These are phyloP conservation scores for Epizoanthus rinbou DNA, from an alignment of 92 coral and sea anemone species.

Conservation along the genomic window DNA sequence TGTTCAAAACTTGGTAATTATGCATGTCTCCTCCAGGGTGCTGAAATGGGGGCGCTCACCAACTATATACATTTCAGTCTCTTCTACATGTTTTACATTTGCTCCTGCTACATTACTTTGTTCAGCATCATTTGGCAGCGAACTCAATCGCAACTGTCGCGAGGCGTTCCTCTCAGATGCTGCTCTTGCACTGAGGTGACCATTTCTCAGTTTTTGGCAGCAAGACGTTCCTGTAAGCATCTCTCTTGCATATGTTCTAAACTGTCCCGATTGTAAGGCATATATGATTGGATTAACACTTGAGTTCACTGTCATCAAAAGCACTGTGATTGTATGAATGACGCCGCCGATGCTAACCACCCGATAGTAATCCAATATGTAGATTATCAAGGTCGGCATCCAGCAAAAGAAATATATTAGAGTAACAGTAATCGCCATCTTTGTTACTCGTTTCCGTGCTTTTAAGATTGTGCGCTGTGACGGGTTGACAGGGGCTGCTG, in stretches of 20 bases:
- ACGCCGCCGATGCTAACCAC: constrained; percentile 8
- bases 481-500: neutral
- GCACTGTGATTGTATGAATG: neutral
- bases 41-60: too few species aligned
- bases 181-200: too few species aligned
- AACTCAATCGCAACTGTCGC: too few species aligned
- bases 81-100: too few species aligned
- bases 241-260: neutral
- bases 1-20: too few species aligned
- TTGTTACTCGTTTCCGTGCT: constrained; percentile 1
- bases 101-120: too few species aligned
- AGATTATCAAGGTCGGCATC: constrained; percentile 37
- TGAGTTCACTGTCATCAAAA: constrained; percentile 29
- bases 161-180: too few species aligned
- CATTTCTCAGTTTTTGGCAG: too few species aligned
- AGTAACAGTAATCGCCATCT: constrained; percentile 41
- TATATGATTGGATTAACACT: constrained; percentile 28
- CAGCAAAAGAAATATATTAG: constrained; percentile 37
- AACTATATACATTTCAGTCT: too few species aligned
- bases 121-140: too few species aligned
- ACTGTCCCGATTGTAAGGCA: constrained; percentile 16
- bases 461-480: neutral
- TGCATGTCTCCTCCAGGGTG: too few species aligned
- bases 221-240: too few species aligned
- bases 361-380: neutral